These are phyloP conservation scores for Hyalella azteca DNA, from an alignment of 2,888 invertebrate genomes.

Conservation along the genomic window DNA sequence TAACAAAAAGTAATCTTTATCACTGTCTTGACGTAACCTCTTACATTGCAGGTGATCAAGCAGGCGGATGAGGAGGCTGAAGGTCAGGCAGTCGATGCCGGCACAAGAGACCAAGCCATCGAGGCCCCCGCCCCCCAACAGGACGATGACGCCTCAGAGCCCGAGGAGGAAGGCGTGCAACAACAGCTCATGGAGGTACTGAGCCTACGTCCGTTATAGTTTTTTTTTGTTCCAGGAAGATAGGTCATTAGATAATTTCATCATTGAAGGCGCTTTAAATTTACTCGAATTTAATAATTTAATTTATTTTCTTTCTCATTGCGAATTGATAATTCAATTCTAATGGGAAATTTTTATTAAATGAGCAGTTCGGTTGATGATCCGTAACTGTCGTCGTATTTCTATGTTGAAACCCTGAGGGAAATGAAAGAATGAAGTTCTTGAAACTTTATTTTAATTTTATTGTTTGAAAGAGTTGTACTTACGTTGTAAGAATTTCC, in stretches of 20 bases:
- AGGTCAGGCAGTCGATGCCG: constrained; percentile 69
- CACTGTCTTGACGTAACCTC: background rate
- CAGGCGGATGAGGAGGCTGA: constrained; percentile 75
- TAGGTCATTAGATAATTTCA: background rate
- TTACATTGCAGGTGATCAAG: constrained; percentile 71
- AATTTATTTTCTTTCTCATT: too few relatives aligned
- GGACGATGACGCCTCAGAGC: constrained; percentile 69
- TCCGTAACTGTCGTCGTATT: too few relatives aligned
- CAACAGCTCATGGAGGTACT: constrained; percentile 67
- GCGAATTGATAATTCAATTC: too few relatives aligned
- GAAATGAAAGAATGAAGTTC: too few relatives aligned
- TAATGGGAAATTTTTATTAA: too few relatives aligned
- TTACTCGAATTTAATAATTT: background rate
- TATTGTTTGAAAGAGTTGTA: too few relatives aligned
- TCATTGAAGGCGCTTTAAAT: background rate
- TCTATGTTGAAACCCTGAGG: too few relatives aligned
- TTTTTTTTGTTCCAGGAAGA: too few relatives aligned
- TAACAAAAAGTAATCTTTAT: background rate
- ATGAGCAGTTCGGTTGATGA: too few relatives aligned
- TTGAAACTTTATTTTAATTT: too few relatives aligned
- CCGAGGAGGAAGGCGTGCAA: constrained; percentile 68
- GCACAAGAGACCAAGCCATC: constrained; percentile 79
- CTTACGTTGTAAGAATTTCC: too few relatives aligned
- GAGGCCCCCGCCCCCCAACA: constrained; percentile 70
- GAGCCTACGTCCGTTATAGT: too few relatives aligned